A percentile compares a stretch with the other conserved stretches of the same genome.
Evolutionary conservation across 1,140 invertebrate species (phyloP).

Genomic region (Drosophila varians): DNA sequence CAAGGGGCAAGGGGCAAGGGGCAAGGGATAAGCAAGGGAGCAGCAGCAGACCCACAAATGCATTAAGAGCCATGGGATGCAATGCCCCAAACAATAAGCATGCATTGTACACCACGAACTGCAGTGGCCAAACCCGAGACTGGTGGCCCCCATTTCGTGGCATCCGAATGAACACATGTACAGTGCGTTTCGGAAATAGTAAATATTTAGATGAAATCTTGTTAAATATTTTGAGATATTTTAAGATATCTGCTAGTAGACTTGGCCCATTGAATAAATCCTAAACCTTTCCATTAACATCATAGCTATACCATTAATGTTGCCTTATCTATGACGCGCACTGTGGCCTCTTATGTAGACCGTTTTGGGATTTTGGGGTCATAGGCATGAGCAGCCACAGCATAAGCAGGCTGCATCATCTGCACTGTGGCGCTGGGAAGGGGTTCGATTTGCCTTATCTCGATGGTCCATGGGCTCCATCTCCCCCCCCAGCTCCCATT

Average conservation of each 20-base stretch:
- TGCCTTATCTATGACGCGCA: constrained; percentile 6
- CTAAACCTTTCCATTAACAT: not conserved
- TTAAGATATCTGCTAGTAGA: not conserved
- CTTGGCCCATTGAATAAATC: not conserved
- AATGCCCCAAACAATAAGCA: constrained; percentile 55
- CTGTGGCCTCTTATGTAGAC: constrained; percentile 39
- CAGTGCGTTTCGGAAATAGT: constrained; percentile 13
- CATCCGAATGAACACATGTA: constrained; percentile 23
- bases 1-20: not conserved
- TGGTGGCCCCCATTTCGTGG: constrained; percentile 29
- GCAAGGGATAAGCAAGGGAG: no score
- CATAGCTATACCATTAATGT: not conserved
- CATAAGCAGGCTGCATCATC: constrained; percentile 31
- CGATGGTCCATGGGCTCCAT: constrained; percentile 20
- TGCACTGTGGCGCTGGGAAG: constrained; percentile 10
- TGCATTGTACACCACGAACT: constrained; percentile 44
- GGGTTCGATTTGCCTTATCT: constrained; percentile 25
- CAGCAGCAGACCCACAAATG: constrained; percentile 34
- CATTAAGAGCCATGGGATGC: constrained; percentile 39
- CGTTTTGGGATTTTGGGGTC: constrained; percentile 59
- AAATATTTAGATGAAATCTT: not conserved
- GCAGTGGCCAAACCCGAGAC: constrained; percentile 30
- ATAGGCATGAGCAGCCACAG: constrained; percentile 43
- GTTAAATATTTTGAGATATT: not conserved
- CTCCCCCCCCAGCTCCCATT: constrained; percentile 6